Evolutionary conservation across 2,113 vertebrate species (phyloP).

Genomic region (Osmerus eperlanus): DNA sequence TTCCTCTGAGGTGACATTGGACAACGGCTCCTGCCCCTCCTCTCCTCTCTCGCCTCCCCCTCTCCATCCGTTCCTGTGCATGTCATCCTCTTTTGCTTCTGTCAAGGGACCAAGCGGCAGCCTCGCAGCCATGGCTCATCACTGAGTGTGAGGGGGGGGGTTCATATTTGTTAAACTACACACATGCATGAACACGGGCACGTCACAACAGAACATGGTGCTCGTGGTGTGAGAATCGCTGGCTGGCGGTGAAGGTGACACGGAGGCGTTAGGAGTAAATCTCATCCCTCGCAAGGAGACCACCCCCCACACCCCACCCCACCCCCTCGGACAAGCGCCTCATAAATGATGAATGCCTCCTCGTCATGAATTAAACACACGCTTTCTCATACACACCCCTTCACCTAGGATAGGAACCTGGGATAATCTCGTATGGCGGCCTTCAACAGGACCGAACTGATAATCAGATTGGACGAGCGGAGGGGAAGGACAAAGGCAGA

Average conservation of each 20-base stretch:
- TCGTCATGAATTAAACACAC: slow-evolving; percentile 34
- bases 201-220: background rate
- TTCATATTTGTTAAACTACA: background rate
- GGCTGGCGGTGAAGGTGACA: slow-evolving; percentile 25
- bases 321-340: background rate
- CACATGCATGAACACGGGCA: background rate
- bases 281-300: background rate
- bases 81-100: slow-evolving; percentile 1
- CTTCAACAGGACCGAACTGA: slow-evolving; percentile 17
- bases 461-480: slow-evolving; percentile 18
- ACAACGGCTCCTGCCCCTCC: background rate
- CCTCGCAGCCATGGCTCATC: too few relatives aligned
- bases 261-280: slow-evolving; percentile 27
- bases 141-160: background rate
- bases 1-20: background rate
- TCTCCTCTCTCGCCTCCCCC: background rate
- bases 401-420: background rate
- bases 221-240: background rate
- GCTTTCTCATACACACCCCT: background rate
- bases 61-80: background rate
- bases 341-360: slow-evolving; percentile 35
- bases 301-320: background rate
- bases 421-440: slow-evolving; percentile 1
- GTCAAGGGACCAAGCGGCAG: background rate
- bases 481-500: background rate